Base-by-base conservation (phyloP, 1,140 invertebrate species). In the Lucilia cuprina region DNA sequence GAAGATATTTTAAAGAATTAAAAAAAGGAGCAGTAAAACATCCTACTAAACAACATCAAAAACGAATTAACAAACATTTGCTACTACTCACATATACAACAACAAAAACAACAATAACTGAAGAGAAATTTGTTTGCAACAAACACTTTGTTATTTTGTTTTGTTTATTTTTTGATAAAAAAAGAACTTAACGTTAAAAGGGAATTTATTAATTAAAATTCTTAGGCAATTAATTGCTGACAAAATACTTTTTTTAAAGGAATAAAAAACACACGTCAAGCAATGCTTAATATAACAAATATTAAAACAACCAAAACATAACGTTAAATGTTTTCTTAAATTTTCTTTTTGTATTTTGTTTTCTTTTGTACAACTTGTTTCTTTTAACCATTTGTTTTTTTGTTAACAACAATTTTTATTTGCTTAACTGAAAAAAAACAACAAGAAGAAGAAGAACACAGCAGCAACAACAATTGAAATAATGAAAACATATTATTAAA, bases 321-420 rank as follows among this genome's bases (percentile, higher is more conserved):
- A 80, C 77, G 77, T 80, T 80, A 80, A 49, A 80, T 80, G 77
- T 80, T 80, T 80, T 49, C 21, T 49, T 80, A 80, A 50, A 30
- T 30, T 21, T 21, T 78, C 19, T 47, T 78, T 50, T 80, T 50
- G 19, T 55, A 41, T 41, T 47, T 49, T 78, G 5, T 47, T 49
- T 47, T 41, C 25, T 78, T 78, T 78, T 34, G 41, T 78, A 41
- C 35, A 35, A n/a, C 25, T 30, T 30, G 25, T 30, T 30, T 30
- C 25, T 30, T 30, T 30, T 30, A 2, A 30, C 25, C 25, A 78
- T n/a, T 78, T 78, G 35, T 47, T 78, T 78, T 78, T 78, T 78
- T 78, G 75, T 78, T 78, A 8, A 49, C 8, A 50, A 47, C 2
- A 19, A 4, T 50, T 50, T 21, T 50, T 25, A 49, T 80, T 80